Conservation (phyloP, 2,113 vertebrate genomes). For the Brienomyrus brachyistius region DNA sequence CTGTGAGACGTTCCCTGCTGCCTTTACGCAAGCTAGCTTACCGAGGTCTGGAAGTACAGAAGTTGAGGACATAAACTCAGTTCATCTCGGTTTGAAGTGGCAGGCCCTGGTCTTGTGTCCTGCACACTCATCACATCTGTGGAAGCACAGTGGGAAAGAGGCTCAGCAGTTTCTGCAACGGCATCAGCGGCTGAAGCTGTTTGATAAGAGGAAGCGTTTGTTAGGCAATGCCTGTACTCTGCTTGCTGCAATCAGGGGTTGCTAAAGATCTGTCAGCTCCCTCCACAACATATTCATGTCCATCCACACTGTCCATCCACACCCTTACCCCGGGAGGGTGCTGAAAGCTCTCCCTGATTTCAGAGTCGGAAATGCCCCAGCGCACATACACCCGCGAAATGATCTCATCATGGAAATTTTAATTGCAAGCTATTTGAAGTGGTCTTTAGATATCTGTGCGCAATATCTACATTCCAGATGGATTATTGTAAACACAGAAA, state of each 20-base stretch:
- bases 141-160: neutral
- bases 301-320: neutral
- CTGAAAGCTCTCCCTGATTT: too few species aligned
- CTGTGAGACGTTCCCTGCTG: neutral
- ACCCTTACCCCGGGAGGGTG: neutral
- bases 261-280: slow-evolving; percentile 7
- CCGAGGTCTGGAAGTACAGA: neutral
- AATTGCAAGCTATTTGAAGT: neutral
- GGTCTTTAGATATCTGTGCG: neutral
- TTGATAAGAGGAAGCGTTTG: neutral
- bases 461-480: neutral
- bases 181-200: slow-evolving; percentile 1
- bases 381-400: neutral
- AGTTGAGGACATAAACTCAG: neutral
- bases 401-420: neutral
- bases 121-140: neutral
- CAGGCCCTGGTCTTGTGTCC: neutral
- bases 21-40: neutral
- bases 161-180: neutral
- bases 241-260: slow-evolving; percentile 10
- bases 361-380: neutral
- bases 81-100: neutral
- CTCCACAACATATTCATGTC: neutral
- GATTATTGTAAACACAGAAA: neutral
- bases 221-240: neutral